Conservation (phyloP, 2,797 vertebrate genomes). For the Pterois miles region DNA sequence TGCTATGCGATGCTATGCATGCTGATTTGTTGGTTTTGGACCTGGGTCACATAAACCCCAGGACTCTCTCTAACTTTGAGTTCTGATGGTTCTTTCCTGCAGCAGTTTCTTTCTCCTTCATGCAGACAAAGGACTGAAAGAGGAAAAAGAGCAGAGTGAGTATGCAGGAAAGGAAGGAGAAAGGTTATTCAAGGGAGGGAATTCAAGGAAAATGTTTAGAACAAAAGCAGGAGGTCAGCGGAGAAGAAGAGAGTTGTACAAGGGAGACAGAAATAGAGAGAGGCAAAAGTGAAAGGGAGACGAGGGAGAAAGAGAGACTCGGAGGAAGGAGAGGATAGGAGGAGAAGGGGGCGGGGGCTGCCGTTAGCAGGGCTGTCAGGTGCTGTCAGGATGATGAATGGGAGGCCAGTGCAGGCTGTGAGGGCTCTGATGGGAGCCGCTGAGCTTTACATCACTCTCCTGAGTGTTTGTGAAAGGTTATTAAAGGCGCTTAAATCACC, state of each 20-base stretch:
- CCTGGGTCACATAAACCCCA: conserved; percentile 16
- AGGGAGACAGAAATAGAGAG: conserved; percentile 46
- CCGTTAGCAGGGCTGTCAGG: conserved; percentile 69
- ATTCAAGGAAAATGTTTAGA: conserved; percentile 3
- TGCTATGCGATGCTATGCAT: conserved; percentile 23
- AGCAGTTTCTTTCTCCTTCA: conserved; percentile 12
- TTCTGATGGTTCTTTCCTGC: conserved; percentile 25
- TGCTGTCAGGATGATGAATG: conserved; percentile 79
- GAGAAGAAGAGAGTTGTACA: conserved; percentile 24
- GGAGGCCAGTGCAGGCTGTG: conserved; percentile 73
- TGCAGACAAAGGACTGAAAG: background rate
- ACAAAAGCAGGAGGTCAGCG: conserved; percentile 6
- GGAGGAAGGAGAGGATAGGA: conserved; percentile 44
- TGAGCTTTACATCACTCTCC: conserved; percentile 79
- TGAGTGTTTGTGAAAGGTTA: conserved; percentile 85
- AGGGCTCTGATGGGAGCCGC: conserved; percentile 75
- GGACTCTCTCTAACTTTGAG: conserved; percentile 22
- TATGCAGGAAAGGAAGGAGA: background rate
- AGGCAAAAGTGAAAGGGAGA: conserved; percentile 49
- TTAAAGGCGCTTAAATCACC: conserved; percentile 82
- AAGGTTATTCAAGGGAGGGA: background rate
- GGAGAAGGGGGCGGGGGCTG: conserved; percentile 40
- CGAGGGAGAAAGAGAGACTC: conserved; percentile 45
- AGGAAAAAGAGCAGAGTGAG: background rate
- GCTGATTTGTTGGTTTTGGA: conserved; percentile 18